Evolutionary conservation across 2,797 vertebrate genomes (phyloP).

Genomic region (Ptychadena robeensis): DNA sequence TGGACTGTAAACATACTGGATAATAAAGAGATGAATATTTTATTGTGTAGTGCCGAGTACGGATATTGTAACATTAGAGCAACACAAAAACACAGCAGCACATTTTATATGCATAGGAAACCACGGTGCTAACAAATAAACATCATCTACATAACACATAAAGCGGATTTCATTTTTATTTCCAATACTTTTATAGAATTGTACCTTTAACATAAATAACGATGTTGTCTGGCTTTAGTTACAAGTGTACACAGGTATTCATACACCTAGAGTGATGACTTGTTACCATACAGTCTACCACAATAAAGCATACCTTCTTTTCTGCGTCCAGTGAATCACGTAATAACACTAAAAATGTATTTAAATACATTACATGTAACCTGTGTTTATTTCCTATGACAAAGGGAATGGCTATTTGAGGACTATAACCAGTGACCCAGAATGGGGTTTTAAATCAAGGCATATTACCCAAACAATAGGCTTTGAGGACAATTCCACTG

Average conservation of each 20-base stretch:
- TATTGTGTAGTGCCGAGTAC: constrained; percentile 71
- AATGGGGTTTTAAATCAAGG: constrained; percentile 13
- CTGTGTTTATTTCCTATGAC: constrained; percentile 57
- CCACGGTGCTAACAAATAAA: constrained; percentile 76
- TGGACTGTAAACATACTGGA: constrained; percentile 77
- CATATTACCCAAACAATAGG: constrained; percentile 25
- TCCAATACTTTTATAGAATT: constrained; percentile 66
- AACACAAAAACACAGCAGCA: constrained; percentile 73
- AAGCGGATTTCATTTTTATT: constrained; percentile 66
- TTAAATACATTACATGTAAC: constrained; percentile 30
- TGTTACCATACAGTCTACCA: constrained; percentile 61
- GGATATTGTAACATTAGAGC: constrained; percentile 72
- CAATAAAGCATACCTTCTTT: constrained; percentile 61
- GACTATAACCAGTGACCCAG: constrained; percentile 1
- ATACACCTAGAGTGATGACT: constrained; percentile 24
- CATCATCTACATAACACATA: constrained; percentile 71
- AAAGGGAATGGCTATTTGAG: constrained; percentile 29
- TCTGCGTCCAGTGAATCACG: constrained; percentile 20
- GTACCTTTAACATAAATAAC: constrained; percentile 71
- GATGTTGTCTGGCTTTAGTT: constrained; percentile 68
- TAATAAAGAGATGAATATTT: constrained; percentile 67
- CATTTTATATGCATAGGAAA: constrained; percentile 72
- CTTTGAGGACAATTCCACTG: constrained; percentile 11
- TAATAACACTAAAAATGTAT: neutral
- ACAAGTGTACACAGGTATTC: constrained; percentile 20